Conservation (phyloP, 2,113 vertebrate genomes). For the Uropsilus gracilis region DNA sequence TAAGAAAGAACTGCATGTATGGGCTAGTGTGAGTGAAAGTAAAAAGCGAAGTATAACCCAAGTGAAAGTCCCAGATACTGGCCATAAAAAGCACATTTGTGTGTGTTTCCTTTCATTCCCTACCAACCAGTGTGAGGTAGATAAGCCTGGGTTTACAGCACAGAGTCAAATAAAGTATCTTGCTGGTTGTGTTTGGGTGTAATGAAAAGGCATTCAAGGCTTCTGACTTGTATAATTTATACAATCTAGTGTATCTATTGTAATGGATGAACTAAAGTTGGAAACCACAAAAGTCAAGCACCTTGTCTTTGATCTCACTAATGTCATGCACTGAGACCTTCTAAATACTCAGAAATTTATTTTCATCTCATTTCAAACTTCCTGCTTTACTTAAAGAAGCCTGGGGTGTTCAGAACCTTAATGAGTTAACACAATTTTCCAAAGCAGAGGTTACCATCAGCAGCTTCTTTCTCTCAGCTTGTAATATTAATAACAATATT, state of each 20-base stretch:
- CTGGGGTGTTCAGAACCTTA: neutral
- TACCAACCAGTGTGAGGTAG: neutral
- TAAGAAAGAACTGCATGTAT: neutral
- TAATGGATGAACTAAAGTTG: neutral
- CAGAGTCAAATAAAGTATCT: neutral
- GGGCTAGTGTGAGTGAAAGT: too few species aligned
- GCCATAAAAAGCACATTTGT: neutral
- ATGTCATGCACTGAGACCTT: neutral
- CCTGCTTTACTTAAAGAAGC: neutral
- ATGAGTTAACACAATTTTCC: neutral
- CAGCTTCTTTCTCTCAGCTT: neutral
- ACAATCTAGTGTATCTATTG: too few species aligned
- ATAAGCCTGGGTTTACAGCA: neutral
- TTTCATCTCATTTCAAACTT: neutral
- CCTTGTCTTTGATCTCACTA: neutral
- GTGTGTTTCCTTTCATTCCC: neutral
- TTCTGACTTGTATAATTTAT: neutral
- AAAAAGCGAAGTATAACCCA: neutral
- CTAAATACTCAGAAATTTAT: neutral
- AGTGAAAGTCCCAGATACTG: neutral
- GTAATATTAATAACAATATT: neutral
- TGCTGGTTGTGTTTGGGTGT: neutral
- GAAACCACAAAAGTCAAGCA: neutral
- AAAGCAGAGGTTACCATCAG: neutral
- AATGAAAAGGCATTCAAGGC: neutral